Base-by-base conservation (phyloP, 1,140 invertebrate genomes). In the Apis dorsata region DNA sequence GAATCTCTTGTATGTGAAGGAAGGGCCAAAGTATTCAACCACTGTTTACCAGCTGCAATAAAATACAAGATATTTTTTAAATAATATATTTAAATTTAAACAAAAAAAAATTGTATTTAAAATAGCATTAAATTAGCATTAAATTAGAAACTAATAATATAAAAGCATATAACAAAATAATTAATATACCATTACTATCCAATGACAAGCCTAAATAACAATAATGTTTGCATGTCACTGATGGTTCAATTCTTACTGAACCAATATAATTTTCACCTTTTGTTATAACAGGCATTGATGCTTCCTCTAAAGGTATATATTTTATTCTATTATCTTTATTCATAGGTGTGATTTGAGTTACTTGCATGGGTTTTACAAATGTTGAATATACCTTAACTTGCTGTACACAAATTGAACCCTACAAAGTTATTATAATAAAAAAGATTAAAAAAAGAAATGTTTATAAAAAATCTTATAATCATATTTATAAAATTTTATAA, bases 361-460 rank as follows among this genome's bases (percentile, higher is more conserved):
- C 95, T 70, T 95, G 95, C 96, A 98, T 97, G 51, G 95, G 94
- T 85, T 96, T 95, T 59, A 95, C 94, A 92, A 97, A 97, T 11
- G 96, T 96, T 79, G 96, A 98, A 76, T 96, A 95, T 44, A 98
- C 95, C 88, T 95, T 95, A 13, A 98, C 90, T 82, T 96, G 95
- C 87, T 97, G 95, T 65, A 95, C 94, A 89, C 97, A 97, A 68
- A 97, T 95, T 91, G 96, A 97, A 24, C 97, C 97, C 97, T 98
- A 91, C 0, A 13, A 65, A 19, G 10, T 65, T 34, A 65, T 65
- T 34, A 65, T 1, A 65, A 34, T 17, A 69, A 44, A 13, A 65
- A 66, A 76, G 15, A n/a, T 62, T 28, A n/a, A 55, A 19, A 53
- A 15, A 79, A 0, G 59, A 51, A 53, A 78, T 21, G 0, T 57